Conservation (phyloP, 2,888 invertebrate genomes). For the Drosophila nr. perissopoda region DNA sequence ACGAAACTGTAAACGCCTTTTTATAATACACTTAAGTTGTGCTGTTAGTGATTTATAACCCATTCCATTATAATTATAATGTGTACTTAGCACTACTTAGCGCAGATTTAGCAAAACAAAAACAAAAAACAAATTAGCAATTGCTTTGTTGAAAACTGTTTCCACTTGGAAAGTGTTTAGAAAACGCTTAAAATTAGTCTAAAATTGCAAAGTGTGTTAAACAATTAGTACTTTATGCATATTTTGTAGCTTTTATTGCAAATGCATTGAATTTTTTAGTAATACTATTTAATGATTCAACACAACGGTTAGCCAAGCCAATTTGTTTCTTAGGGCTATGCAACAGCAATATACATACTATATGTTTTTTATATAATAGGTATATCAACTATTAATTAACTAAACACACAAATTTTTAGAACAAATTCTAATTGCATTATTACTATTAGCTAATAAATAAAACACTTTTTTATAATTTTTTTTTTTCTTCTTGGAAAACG, state of each 20-base stretch:
- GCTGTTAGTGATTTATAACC: conserved; percentile 64
- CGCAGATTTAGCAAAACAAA: conserved; percentile 66
- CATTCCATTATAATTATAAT: conserved; percentile 40
- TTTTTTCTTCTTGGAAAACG: conserved; percentile 51
- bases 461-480: conserved; percentile 62
- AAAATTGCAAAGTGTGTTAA: conserved; percentile 49
- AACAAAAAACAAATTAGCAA: conserved; percentile 64
- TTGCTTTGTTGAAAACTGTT: conserved; percentile 72
- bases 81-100: conserved; percentile 65
- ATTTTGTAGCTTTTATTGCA: conserved; percentile 59
- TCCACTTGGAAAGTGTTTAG: conserved; percentile 62
- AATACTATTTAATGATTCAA: conserved; percentile 40
- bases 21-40: conserved; percentile 69
- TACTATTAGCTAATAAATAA: conserved; percentile 71
- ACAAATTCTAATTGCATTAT: conserved; percentile 70
- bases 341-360: conserved; percentile 64
- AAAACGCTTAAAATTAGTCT: conserved; percentile 52
- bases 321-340: conserved; percentile 44
- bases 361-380: conserved; percentile 41
- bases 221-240: conserved; percentile 50
- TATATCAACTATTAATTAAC: conserved; percentile 48
- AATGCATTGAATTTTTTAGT: conserved; percentile 36
- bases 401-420: conserved; percentile 60
- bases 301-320: conserved; percentile 36
- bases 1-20: conserved; percentile 63